These are phyloP conservation scores for Forbesichthys agassizii DNA, from an alignment of 2,113 vertebrate genomes.

Conservation along the genomic window DNA sequence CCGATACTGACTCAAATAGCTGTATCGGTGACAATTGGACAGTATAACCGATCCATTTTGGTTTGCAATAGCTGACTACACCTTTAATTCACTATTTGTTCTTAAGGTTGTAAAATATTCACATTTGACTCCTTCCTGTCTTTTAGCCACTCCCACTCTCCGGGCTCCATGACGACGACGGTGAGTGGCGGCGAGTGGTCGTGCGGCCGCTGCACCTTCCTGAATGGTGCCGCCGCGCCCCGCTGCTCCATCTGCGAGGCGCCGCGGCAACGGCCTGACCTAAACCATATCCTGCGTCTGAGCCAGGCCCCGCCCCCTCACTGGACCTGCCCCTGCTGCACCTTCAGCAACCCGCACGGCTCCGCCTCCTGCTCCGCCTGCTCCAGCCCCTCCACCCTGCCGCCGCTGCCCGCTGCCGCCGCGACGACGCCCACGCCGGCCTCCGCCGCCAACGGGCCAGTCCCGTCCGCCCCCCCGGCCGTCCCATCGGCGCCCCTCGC, in stretches of 20 bases:
- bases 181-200: conserved; percentile 88
- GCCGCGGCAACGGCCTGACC: conserved; percentile 92
- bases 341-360: conserved; percentile 90
- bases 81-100: too few relatives aligned
- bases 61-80: too few relatives aligned
- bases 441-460: conserved; percentile 44
- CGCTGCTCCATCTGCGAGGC: conserved; percentile 98
- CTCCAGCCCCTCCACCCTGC: conserved; percentile 56
- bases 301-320: conserved; percentile 91
- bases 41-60: too few relatives aligned
- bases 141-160: conserved; percentile 88
- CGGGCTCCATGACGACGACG: conserved; percentile 89
- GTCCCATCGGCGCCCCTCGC: conserved; percentile 42
- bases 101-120: too few relatives aligned
- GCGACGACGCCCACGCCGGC: conserved; percentile 41
- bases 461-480: conserved; percentile 69
- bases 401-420: conserved; percentile 52
- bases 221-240: conserved; percentile 86
- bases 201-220: conserved; percentile 93
- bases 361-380: conserved; percentile 89
- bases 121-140: conserved; percentile 24
- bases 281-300: conserved; percentile 94
- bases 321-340: conserved; percentile 93
- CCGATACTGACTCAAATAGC: too few relatives aligned
- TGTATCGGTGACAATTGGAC: too few relatives aligned